Conservation (phyloP, 2,888 invertebrate species). For the Congeria kusceri region DNA sequence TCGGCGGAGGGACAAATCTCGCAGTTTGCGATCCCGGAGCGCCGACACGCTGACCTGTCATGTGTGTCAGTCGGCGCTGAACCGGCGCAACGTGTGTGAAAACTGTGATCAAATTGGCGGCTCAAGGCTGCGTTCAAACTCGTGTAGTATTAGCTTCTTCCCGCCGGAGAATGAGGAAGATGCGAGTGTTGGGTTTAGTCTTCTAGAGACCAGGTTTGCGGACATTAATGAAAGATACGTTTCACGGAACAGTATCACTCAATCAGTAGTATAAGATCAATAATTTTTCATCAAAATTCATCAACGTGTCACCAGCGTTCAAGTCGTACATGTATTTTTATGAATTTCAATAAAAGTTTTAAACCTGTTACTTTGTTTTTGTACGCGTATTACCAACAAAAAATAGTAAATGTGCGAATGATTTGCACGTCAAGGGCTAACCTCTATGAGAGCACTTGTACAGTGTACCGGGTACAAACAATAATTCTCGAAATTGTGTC, state of each 20-base stretch:
- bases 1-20: not conserved
- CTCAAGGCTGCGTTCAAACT: constrained; percentile 25
- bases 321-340: no score
- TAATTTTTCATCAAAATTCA: no score
- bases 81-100: constrained; percentile 7
- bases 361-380: no score
- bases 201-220: constrained; percentile 30
- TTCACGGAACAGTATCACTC: not conserved
- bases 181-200: constrained; percentile 32
- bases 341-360: no score
- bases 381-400: no score
- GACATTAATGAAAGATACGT: constrained; percentile 26
- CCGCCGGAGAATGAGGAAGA: constrained; percentile 31
- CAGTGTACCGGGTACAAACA: no score
- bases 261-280: no score
- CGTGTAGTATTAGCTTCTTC: constrained; percentile 38
- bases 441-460: no score
- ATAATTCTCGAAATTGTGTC: no score
- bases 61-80: constrained; percentile 25
- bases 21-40: constrained; percentile 44
- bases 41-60: constrained; percentile 28
- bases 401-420: no score
- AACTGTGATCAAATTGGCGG: constrained; percentile 19
- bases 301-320: no score
- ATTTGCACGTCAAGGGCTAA: no score